A percentile compares a stretch with the other conserved stretches of the same genome.
Evolutionary conservation across 1,140 invertebrate species (phyloP).

Genomic region (Drusus annulatus): DNA sequence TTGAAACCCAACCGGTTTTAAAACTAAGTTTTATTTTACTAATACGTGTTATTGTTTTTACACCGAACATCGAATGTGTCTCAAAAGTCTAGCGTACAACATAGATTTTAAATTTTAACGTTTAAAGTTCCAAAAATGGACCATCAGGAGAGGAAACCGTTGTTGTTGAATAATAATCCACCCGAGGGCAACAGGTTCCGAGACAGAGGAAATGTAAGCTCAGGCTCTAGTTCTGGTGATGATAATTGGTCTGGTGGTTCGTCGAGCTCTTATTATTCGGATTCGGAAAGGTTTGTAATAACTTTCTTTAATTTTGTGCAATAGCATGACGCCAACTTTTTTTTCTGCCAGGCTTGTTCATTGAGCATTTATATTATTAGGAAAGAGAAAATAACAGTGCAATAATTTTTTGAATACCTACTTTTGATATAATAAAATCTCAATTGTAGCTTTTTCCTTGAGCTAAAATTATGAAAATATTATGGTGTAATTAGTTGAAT

Average conservation of each 20-base stretch:
- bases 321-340: too few species aligned
- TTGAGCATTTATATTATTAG: too few species aligned
- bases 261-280: slow-evolving; percentile 54
- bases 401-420: too few species aligned
- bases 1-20: background rate
- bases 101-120: background rate
- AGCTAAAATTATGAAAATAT: too few species aligned
- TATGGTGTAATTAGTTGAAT: too few species aligned
- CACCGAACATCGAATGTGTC: background rate
- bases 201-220: slow-evolving; percentile 26
- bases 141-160: slow-evolving; percentile 48
- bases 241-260: slow-evolving; percentile 54
- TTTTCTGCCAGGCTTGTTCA: too few species aligned
- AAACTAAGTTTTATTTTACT: background rate
- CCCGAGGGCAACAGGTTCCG: slow-evolving; percentile 15
- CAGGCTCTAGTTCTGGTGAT: slow-evolving; percentile 50
- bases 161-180: slow-evolving; percentile 44
- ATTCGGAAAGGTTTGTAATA: slow-evolving; percentile 55
- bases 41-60: background rate
- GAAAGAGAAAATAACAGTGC: too few species aligned
- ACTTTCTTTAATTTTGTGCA: too few species aligned
- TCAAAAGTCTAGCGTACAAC: too few species aligned
- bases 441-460: too few species aligned
- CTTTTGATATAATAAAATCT: too few species aligned
- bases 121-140: slow-evolving; percentile 33